A percentile compares a stretch with the other conserved stretches of the same genome.
Conservation (phyloP, 1,140 invertebrate species). For the Odontomachus brunneus region DNA sequence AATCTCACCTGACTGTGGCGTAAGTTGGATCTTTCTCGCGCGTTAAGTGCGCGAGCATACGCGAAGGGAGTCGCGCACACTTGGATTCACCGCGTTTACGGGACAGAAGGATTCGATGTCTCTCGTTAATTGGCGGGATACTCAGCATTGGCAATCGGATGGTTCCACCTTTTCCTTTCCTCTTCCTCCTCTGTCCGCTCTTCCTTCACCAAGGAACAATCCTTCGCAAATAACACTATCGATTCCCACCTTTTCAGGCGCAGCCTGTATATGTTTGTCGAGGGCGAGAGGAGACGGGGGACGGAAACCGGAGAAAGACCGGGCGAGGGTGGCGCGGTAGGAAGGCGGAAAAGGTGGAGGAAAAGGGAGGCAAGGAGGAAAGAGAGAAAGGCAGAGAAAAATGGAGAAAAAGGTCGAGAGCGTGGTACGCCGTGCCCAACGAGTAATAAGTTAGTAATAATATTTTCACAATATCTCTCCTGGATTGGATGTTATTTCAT, state of each 20-base stretch:
- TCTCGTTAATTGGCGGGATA: slow-evolving; percentile 5
- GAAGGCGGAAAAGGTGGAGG: too few relatives aligned
- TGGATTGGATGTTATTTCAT: slow-evolving; percentile 86
- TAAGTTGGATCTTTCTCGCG: too few relatives aligned
- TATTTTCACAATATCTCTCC: slow-evolving; percentile 85
- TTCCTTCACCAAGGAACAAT: slow-evolving; percentile 20
- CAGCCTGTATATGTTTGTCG: slow-evolving; percentile 47
- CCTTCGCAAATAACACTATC: slow-evolving; percentile 32
- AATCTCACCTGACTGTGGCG: too few relatives aligned
- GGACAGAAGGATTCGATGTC: neutral
- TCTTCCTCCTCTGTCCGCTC: too few relatives aligned
- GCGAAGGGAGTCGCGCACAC: neutral
- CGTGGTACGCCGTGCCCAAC: slow-evolving; percentile 75
- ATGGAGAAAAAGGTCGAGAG: slow-evolving; percentile 65
- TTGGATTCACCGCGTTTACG: slow-evolving; percentile 1
- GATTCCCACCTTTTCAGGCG: slow-evolving; percentile 49
- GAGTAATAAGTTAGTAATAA: slow-evolving; percentile 86
- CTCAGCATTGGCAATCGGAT: neutral
- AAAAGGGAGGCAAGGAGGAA: slow-evolving; percentile 11
- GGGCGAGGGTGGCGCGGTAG: too few relatives aligned
- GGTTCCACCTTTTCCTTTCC: neutral
- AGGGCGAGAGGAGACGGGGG: slow-evolving; percentile 5
- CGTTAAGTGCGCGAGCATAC: slow-evolving; percentile 4
- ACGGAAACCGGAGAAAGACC: slow-evolving; percentile 8
- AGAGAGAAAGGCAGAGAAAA: slow-evolving; percentile 52